Conservation (phyloP, 2,888 invertebrate genomes). For the Apeira syringaria region DNA sequence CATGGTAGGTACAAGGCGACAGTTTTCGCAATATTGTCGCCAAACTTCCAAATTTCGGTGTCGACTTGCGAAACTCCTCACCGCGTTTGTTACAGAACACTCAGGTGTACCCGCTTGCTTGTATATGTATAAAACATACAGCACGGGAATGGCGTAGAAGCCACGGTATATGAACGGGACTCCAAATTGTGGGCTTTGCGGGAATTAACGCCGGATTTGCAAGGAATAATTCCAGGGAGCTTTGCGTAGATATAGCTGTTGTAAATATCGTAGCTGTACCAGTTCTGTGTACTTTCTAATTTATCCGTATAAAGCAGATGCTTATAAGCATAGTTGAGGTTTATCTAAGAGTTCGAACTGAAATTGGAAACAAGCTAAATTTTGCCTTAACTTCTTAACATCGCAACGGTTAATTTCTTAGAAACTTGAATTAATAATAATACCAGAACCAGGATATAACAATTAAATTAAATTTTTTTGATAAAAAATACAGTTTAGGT, state of each 20-base stretch:
- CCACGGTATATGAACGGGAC: constrained; percentile 51
- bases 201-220: constrained; percentile 69
- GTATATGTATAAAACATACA: constrained; percentile 16
- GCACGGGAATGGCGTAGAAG: constrained; percentile 12
- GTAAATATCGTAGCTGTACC: constrained; percentile 21
- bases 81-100: constrained; percentile 45
- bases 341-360: no score
- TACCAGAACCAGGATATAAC: no score
- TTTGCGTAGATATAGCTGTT: constrained; percentile 33
- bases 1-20: constrained; percentile 48
- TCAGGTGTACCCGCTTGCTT: constrained; percentile 53
- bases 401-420: no score
- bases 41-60: constrained; percentile 74
- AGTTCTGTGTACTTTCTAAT: constrained; percentile 2
- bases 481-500: no score
- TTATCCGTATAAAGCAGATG: background rate
- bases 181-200: constrained; percentile 67
- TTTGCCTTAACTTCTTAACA: no score
- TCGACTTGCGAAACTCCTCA: constrained; percentile 78
- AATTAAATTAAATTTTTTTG: no score
- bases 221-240: constrained; percentile 54
- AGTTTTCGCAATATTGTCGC: constrained; percentile 75
- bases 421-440: no score
- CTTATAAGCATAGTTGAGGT: no score
- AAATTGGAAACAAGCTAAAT: no score